Percentiles rank a stretch among this genome's conserved stretches.
phyloP scores from a whole-genome alignment of 2,113 vertebrate species.

The Halcyon senegalensis region DNA sequence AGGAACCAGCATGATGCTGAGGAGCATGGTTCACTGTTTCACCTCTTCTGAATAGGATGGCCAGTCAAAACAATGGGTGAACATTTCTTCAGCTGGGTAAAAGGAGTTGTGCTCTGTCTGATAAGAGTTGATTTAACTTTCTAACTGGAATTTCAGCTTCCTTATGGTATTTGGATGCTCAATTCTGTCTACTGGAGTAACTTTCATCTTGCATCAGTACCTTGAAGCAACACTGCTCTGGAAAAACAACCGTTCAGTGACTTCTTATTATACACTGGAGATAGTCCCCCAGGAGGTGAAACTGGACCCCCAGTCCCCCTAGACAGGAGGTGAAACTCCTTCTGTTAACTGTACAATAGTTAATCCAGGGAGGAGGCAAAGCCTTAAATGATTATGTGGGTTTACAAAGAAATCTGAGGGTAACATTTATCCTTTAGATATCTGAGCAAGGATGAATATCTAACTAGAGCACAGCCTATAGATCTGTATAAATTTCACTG shows the following conservation, averaged over 20 bases:
- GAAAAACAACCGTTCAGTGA: conserved; percentile 9
- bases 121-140: neutral
- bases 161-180: neutral
- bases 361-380: conserved; percentile 61
- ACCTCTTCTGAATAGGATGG: conserved; percentile 4
- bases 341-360: conserved; percentile 35
- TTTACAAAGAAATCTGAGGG: conserved; percentile 64
- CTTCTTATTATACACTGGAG: conserved; percentile 42
- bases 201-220: neutral
- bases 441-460: conserved; percentile 41
- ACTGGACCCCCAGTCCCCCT: neutral
- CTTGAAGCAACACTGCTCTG: conserved; percentile 5
- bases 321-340: conserved; percentile 15
- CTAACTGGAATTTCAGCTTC: conserved; percentile 13
- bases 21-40: conserved; percentile 30
- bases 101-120: neutral
- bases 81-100: neutral
- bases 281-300: neutral
- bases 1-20: conserved; percentile 39
- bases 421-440: conserved; percentile 68
- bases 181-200: neutral
- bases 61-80: neutral
- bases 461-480: neutral
- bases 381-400: conserved; percentile 63
- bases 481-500: conserved; percentile 37